Evolutionary conservation across 2,888 invertebrate genomes (phyloP), one percentile per base, ranked within the genome.

Genomic region (Pelosia muscerda): DNA sequence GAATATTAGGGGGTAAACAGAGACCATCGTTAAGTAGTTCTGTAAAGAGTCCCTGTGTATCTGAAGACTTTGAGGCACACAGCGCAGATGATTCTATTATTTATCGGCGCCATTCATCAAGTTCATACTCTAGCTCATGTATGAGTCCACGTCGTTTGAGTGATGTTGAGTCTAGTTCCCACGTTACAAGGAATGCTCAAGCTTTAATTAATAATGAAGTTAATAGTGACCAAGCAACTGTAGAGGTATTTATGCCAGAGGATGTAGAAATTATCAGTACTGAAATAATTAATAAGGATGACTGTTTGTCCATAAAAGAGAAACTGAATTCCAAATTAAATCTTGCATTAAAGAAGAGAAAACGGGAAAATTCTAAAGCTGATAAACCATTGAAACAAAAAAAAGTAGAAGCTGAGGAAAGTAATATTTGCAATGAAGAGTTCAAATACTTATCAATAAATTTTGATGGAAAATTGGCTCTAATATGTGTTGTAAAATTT

Each of bases 81-180:
- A 95, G 96, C 81, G 97, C 97, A 1, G 97, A 97, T 85, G 97
- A 96, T 65, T 97, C 98, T 0, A 96, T 97, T 82, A 97, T 98
- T 68, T 97, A 98, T 81, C 95, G 98, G 54, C 95, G 98, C 23
- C 97, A 98, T 83, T 98, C 98, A 2, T 98, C 97, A 59, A 97
- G 97, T 86, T 97, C 97, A 0, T 97, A 97, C 85, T 97, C 97
- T 0, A 97, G 97, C 84, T 95, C 96, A 2, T 96, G 97, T 19
- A 95, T 96, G 90, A 97, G 97, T 82, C 96, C 96, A 1, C 92
- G 96, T 31, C 94, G 96, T 9, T 89, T 96, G 22, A 96, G 96
- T 82, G 92, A 95, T 83, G 90, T 95, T 11, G 96, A 95, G 38
- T 75, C 75, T 72, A 78, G 83, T 31, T 68, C 77, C 63, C 88